Conservation (phyloP, 1,140 invertebrate genomes). For the Plodia interpunctella region DNA sequence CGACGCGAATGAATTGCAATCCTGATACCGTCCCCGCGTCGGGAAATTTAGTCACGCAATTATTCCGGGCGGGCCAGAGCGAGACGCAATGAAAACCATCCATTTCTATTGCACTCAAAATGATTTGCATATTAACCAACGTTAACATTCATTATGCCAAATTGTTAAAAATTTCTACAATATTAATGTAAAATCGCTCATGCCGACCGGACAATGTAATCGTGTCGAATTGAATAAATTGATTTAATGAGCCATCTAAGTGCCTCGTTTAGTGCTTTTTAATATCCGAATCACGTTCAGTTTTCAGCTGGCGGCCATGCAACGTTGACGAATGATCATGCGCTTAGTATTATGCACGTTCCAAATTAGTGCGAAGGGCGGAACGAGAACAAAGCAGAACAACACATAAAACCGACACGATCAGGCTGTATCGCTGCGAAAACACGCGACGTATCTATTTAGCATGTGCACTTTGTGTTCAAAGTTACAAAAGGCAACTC, state of each 20-base stretch:
- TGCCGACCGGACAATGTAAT: slow-evolving; percentile 39
- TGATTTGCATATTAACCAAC: slow-evolving; percentile 40
- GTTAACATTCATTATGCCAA: slow-evolving; percentile 15
- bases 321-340: slow-evolving; percentile 50
- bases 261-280: slow-evolving; percentile 48
- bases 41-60: slow-evolving; percentile 41
- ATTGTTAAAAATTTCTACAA: neutral
- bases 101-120: slow-evolving; percentile 30
- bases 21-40: slow-evolving; percentile 29
- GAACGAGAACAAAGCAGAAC: slow-evolving; percentile 24
- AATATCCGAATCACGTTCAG: slow-evolving; percentile 61
- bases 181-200: slow-evolving; percentile 11
- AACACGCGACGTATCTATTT: too few species aligned
- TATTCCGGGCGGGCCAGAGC: slow-evolving; percentile 27
- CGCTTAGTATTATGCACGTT: slow-evolving; percentile 46
- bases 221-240: slow-evolving; percentile 59
- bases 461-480: slow-evolving; percentile 27
- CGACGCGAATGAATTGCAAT: slow-evolving; percentile 34
- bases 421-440: too few species aligned
- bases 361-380: slow-evolving; percentile 54
- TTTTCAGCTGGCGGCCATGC: slow-evolving; percentile 44
- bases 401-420: neutral
- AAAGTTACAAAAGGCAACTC: slow-evolving; percentile 49
- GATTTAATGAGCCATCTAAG: slow-evolving; percentile 63
- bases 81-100: slow-evolving; percentile 22